A percentile compares a stretch with the other conserved stretches of the same genome.
Evolutionary conservation across 2,888 invertebrate genomes (phyloP).

Genomic region (Scaptomyza cyrtandrae): DNA sequence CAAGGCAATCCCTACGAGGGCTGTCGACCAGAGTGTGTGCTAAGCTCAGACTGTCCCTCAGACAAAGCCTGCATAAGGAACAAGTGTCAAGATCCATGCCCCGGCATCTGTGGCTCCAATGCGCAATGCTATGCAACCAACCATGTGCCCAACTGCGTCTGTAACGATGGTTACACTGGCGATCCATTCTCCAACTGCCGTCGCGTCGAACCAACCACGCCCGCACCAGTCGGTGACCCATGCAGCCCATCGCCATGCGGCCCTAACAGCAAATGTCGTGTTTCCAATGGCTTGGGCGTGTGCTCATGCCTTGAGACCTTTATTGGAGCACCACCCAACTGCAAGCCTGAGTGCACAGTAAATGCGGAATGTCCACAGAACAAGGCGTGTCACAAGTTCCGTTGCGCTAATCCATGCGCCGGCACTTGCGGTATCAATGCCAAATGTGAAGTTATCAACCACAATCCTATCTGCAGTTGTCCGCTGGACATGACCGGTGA

Average conservation of each 20-base stretch:
- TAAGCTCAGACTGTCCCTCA: conserved; percentile 93
- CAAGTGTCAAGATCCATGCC: conserved; percentile 94
- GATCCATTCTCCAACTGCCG: conserved; percentile 89
- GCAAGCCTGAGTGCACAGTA: conserved; percentile 93
- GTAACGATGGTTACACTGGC: conserved; percentile 89
- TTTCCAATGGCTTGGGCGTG: conserved; percentile 89
- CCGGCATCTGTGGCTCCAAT: conserved; percentile 92
- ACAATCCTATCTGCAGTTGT: conserved; percentile 93
- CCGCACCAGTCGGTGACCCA: conserved; percentile 84
- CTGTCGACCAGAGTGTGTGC: conserved; percentile 94
- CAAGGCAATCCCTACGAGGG: conserved; percentile 94
- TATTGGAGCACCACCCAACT: conserved; percentile 91
- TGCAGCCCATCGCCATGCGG: conserved; percentile 93
- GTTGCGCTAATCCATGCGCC: conserved; percentile 92
- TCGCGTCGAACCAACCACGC: conserved; percentile 68
- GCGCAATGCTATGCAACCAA: conserved; percentile 94
- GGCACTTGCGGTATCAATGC: conserved; percentile 92
- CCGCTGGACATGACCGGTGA: conserved; percentile 90
- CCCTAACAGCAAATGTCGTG: conserved; percentile 91
- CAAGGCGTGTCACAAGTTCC: conserved; percentile 92
- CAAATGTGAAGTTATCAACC: conserved; percentile 91
- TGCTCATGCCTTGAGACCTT: conserved; percentile 91
- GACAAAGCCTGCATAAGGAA: conserved; percentile 93
- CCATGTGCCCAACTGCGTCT: conserved; percentile 94
- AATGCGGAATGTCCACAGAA: conserved; percentile 92